Evolutionary conservation across 2,797 vertebrate genomes (phyloP).

Genomic region (Poecilia wingei): DNA sequence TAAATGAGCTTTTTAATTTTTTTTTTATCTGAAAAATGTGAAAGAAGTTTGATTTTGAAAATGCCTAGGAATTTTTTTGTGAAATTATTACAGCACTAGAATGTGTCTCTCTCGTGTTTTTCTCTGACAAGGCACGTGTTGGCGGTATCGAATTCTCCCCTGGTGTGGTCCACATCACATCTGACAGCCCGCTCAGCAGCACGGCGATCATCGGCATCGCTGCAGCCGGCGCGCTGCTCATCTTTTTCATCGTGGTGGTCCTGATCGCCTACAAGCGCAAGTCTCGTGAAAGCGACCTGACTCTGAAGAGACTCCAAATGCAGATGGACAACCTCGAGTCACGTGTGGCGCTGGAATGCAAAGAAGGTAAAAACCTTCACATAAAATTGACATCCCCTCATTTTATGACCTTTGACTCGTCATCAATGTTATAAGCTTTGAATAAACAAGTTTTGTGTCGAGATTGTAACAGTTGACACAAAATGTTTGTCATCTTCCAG

Average conservation of each 20-base stretch:
- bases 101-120: constrained; percentile 11
- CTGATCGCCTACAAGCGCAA: constrained; percentile 98
- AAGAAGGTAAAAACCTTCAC: constrained; percentile 87
- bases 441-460: too few species aligned
- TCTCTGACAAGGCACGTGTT: constrained; percentile 86
- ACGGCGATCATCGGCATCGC: constrained; percentile 95
- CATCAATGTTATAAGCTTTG: not conserved
- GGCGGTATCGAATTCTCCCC: constrained; percentile 97
- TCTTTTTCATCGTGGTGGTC: constrained; percentile 95
- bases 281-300: constrained; percentile 95
- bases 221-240: constrained; percentile 92
- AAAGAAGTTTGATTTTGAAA: not conserved
- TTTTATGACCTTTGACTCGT: not conserved
- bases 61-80: not conserved
- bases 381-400: not conserved
- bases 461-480: not conserved
- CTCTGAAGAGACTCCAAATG: constrained; percentile 97
- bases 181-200: constrained; percentile 95
- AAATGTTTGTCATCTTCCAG: constrained; percentile 67
- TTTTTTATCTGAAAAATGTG: not conserved
- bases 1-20: not conserved
- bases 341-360: constrained; percentile 97
- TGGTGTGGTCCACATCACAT: constrained; percentile 94
- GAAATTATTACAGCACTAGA: constrained; percentile 5
- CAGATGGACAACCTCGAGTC: constrained; percentile 99